Evolutionary conservation across 2,113 vertebrate species (phyloP).

Genomic region (Proterorhinus semilunaris): DNA sequence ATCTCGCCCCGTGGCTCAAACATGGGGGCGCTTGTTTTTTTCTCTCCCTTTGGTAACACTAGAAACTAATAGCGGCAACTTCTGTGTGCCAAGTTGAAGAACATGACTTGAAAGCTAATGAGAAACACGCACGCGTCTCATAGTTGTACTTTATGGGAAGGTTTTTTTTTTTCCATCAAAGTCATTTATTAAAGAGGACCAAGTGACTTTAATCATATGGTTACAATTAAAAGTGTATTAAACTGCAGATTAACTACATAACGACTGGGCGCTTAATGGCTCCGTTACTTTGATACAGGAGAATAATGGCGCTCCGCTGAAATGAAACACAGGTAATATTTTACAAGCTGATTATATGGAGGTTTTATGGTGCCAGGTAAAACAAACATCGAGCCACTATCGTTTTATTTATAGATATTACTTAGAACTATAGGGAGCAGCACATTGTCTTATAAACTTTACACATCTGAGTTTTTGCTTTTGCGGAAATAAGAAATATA

Average conservation of each 20-base stretch:
- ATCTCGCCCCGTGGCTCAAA: slow-evolving; percentile 52
- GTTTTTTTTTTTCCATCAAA: background rate
- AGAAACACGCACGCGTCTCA: slow-evolving; percentile 6
- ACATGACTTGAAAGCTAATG: slow-evolving; percentile 30
- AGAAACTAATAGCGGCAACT: slow-evolving; percentile 34
- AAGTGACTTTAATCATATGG: slow-evolving; percentile 1
- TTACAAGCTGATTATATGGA: slow-evolving; percentile 6
- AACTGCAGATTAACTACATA: slow-evolving; percentile 7
- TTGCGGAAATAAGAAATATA: too few species aligned
- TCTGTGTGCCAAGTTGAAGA: slow-evolving; percentile 16
- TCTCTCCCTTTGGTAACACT: slow-evolving; percentile 9
- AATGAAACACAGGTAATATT: slow-evolving; percentile 12
- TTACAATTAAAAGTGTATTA: slow-evolving; percentile 9
- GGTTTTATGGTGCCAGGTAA: background rate
- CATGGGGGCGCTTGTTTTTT: slow-evolving; percentile 31
- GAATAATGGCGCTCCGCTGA: slow-evolving; percentile 5
- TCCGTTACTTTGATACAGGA: slow-evolving; percentile 7
- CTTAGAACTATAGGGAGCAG: background rate
- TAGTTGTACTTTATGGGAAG: background rate
- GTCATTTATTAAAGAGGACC: background rate
- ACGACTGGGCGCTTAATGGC: slow-evolving; percentile 4
- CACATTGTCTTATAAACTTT: background rate
- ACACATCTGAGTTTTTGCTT: too few species aligned
- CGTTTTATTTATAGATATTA: background rate
- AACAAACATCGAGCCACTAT: background rate